These are phyloP conservation scores for Siphamia tubifer DNA, from an alignment of 2,113 vertebrate genomes.

Conservation along the genomic window DNA sequence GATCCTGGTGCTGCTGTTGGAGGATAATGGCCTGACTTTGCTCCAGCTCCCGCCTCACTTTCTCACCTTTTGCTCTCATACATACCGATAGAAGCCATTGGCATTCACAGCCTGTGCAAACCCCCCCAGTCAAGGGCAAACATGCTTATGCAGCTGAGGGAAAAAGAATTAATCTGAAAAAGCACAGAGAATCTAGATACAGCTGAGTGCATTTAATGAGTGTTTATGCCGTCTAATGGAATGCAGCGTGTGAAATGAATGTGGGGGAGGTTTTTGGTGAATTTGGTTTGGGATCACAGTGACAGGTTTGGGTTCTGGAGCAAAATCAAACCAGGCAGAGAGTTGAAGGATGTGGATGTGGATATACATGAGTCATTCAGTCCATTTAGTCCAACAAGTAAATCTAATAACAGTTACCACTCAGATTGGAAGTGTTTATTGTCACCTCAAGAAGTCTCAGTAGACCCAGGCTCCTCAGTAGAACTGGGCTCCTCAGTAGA, in stretches of 20 bases:
- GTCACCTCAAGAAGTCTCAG: too few species aligned
- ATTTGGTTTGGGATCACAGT: neutral
- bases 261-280: slow-evolving; percentile 32
- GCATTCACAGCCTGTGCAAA: slow-evolving; percentile 56
- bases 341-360: too few species aligned
- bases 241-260: slow-evolving; percentile 63
- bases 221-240: slow-evolving; percentile 69
- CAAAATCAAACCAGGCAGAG: too few species aligned
- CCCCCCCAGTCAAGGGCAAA: slow-evolving; percentile 69
- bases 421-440: too few species aligned
- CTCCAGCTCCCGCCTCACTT: slow-evolving; percentile 36
- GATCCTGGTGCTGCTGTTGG: slow-evolving; percentile 47
- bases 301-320: too few species aligned
- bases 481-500: too few species aligned
- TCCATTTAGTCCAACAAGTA: too few species aligned
- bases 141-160: slow-evolving; percentile 55
- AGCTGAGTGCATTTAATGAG: slow-evolving; percentile 77
- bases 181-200: slow-evolving; percentile 61
- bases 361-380: too few species aligned
- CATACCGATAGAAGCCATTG: slow-evolving; percentile 59
- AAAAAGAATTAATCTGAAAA: slow-evolving; percentile 56
- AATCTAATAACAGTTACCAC: too few species aligned
- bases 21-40: slow-evolving; percentile 55
- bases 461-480: too few species aligned
- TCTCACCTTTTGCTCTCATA: slow-evolving; percentile 52